Percentiles rank a stretch among this genome's conserved stretches.
phyloP scores from a whole-genome alignment of 1,140 invertebrate species.

The Eumaeus atala region DNA sequence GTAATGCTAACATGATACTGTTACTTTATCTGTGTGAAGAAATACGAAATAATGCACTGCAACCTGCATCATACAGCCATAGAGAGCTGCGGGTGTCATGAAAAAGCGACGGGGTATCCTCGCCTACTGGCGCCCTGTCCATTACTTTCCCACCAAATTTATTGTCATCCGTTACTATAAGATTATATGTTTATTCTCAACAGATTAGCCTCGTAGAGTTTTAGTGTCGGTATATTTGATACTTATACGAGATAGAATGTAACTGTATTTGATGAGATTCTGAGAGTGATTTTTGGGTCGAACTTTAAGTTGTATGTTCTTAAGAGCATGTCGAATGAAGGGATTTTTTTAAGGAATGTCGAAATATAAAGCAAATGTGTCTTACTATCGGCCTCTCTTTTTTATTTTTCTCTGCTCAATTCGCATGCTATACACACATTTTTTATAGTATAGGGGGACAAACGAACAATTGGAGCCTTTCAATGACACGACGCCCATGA shows the following conservation, averaged over 20 bases:
- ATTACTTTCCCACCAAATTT: neutral
- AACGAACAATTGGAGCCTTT: too few relatives aligned
- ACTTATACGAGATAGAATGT: neutral
- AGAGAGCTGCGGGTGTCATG: neutral
- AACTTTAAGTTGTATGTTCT: neutral
- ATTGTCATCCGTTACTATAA: neutral
- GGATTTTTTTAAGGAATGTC: too few relatives aligned
- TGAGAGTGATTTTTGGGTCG: neutral
- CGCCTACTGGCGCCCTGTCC: neutral
- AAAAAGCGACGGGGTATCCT: neutral
- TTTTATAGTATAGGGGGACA: too few relatives aligned
- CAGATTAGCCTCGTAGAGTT: neutral
- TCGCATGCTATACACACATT: too few relatives aligned
- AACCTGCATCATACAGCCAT: neutral
- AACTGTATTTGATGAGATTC: neutral
- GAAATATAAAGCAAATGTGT: too few relatives aligned
- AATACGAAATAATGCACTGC: neutral
- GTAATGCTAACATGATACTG: constrained; percentile 3
- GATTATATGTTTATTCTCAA: neutral
- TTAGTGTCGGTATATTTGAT: neutral
- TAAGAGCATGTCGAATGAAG: too few relatives aligned
- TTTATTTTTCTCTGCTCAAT: too few relatives aligned
- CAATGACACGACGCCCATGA: too few relatives aligned
- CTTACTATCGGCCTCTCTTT: too few relatives aligned
- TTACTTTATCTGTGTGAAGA: constrained; percentile 6